Base-by-base conservation (phyloP, 2,888 invertebrate species). In the Acrobasis consociella region DNA sequence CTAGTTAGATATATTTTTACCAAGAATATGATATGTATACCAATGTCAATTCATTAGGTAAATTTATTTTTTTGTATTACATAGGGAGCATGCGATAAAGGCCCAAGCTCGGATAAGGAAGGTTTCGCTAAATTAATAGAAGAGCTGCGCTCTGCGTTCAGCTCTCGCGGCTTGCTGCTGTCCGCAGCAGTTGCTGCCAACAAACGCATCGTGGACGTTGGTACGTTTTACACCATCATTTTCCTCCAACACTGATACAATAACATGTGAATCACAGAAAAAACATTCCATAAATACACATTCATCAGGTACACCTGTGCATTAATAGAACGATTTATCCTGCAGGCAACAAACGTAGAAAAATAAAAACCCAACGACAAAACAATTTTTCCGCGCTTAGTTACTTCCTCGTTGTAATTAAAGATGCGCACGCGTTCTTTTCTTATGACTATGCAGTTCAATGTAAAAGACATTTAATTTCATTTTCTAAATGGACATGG, bases 161-260 rank as follows among this genome's bases (percentile, higher is more conserved):
- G 91, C 69, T 95, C 96, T 0, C 94, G 94, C 68, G 95, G 95
- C 0, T 93, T 96, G 61, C 83, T 97, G 0, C 85, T 98, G 0
- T 97, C 97, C 0, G 94, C 97, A 0, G 97, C 97, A 2, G 97
- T 97, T 0, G 97, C 97, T 0, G 97, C 97, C 1, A 97, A 95
- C 78, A 96, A 96, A 86, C 94, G 94, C 67, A 97, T 98, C 0
- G 95, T 97, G 60, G 97, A 97, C 81, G 95, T 94, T 64, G 97
- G 97, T 93, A 80, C 75, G 66, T 67, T 37, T 63, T 17, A 15
- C 9, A 15, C 31, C 31, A 15, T 31, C 3, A 31, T 52, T 52
- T 52, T 31, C 15, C 52, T 31, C 31, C 31, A n/a, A 49, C 49
- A 46, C 46, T 8, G 42, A 31, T 46, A 46, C 46, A 46, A 11